Evolutionary conservation across 2,113 vertebrate genomes (phyloP), one percentile per base, ranked within the genome.

Genomic region (Cygnus buccinator): DNA sequence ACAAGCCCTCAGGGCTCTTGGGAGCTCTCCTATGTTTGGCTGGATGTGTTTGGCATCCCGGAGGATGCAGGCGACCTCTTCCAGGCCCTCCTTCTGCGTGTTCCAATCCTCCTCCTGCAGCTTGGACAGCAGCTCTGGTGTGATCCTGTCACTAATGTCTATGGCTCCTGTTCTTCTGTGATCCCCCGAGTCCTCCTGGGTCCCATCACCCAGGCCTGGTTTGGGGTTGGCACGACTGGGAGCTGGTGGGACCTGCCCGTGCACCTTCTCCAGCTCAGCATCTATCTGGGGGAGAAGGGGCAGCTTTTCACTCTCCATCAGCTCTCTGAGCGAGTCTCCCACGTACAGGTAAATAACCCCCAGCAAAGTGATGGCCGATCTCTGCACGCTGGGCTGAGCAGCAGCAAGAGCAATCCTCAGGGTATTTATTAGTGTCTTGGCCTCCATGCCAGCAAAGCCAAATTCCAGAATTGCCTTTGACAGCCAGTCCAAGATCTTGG

Each of bases 21-120:
- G 97, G 80, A 99, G 98, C 67, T 99, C 98, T 62, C 99, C 98
- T 6, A 98, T 96, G 89, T 97, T 99, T 6, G 98, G 93, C 29
- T 98, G 98, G 94, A 99, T 98, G 94, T 98, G 98, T 71, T 98
- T 98, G 70, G 98, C 98, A 55, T 99, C 98, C 6, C 98, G 98
- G 91, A 99, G 98, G 67, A 99, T 97, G 43, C 96, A 96, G 5
- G 97, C 87, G 9, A 98, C 95, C 97, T 99, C 99, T 71, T 99
- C 98, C 71, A 99, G 97, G 11, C 99, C 99, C 94, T 99, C 99
- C 95, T 98, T 99, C 62, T 99, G 97, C 78, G 98, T 98, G 92
- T 99, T 99, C 99, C 99, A 99, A 97, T 98, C 99, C 95, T 99
- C 98, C 77, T 99, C 98, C 33, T 92, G 96, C 57, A 99, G 98